Evolutionary conservation across 2,888 invertebrate genomes (phyloP), one percentile per base, ranked within the genome.

Genomic region (Cybosia mesomella): DNA sequence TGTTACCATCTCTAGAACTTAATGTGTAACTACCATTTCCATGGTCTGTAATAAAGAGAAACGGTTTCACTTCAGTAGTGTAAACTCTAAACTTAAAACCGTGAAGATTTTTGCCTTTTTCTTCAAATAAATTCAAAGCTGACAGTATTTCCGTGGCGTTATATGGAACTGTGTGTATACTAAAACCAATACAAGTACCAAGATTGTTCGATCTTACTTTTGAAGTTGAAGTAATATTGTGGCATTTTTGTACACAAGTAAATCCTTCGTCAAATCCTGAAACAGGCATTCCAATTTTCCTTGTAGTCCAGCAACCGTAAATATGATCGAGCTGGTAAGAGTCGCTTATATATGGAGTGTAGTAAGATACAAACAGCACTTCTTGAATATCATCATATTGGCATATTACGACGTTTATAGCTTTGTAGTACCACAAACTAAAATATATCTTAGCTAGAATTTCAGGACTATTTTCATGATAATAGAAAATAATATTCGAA

Each of bases 161-260:
- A 58, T 89, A 89, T 4, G 64, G 39, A 58, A 91, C 67, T 57
- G 24, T 22, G 43, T 79, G 63, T 11, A 86, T 89, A 34, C 86
- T 80, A 68, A 85, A 85, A 22, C 92, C 91, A 13, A 94, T 78
- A 58, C 93, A 94, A 28, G 91, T 92, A 5, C 93, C 93, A 5
- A 92, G 82, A 71, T 89, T 80, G 18, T 83, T 80, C 10, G 75
- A 74, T 57, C 92, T 84, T 3, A 87, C 70, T 69, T 85, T 86
- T 3, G 92, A 89, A 54, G 79, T 66, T 18, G 87, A 49, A 3
- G 92, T 76, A 0, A 92, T 84, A 65, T 91, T 92, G 9, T 84
- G 75, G 67, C 93, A 93, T 39, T 80, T 80, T 32, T 85, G 74
- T 66, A 85, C 89, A 77, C 93, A 93, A 24, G 75, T 24, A 60